A percentile compares a stretch with the other conserved stretches of the same genome.
Evolutionary conservation across 2,888 invertebrate species (phyloP).

Genomic region (Dasypogon diadema): DNA sequence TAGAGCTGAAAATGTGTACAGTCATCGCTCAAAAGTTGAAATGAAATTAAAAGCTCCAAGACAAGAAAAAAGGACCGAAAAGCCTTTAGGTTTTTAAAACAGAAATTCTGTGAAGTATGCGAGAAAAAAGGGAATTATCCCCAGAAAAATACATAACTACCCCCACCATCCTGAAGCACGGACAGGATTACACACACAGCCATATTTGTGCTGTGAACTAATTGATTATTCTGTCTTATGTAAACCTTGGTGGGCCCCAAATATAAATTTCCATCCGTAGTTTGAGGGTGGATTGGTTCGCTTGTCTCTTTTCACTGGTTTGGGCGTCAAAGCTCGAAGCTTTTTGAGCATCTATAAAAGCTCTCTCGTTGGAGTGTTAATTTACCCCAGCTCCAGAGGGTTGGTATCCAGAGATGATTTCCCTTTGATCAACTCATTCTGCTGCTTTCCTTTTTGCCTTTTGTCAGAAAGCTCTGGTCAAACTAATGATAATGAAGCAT

Average conservation of each 20-base stretch:
- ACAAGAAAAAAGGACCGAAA: no score
- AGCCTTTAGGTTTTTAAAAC: no score
- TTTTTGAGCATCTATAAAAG: background rate
- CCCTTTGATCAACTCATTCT: no score
- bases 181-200: no score
- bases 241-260: background rate
- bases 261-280: background rate
- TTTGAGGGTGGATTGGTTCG: background rate
- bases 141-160: no score
- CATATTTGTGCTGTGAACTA: background rate
- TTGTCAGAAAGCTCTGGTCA: no score
- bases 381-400: background rate
- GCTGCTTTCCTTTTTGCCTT: no score
- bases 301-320: background rate
- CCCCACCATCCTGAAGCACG: no score
- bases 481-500: no score
- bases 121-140: no score
- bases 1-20: background rate
- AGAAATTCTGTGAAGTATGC: no score
- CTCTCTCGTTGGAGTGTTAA: background rate
- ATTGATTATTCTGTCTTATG: background rate
- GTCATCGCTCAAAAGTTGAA: background rate
- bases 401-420: no score
- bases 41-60: background rate
- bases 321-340: background rate